Evolutionary conservation across 2,888 invertebrate species (phyloP).

Genomic region (Polia nebulosa): DNA sequence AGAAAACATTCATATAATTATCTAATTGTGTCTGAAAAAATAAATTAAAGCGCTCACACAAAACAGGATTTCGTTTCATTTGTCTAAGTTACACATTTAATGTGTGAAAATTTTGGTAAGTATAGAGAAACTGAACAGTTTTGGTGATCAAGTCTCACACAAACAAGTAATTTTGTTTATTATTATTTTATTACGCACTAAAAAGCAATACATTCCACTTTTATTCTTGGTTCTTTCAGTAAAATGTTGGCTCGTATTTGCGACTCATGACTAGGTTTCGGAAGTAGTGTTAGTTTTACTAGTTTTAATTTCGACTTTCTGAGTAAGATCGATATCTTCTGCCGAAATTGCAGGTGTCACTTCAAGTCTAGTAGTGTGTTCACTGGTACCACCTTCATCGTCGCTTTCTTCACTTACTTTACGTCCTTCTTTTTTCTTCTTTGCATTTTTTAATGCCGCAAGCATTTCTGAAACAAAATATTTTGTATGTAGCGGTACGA

Average conservation of each 20-base stretch:
- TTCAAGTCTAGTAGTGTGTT: neutral
- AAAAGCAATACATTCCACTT: neutral
- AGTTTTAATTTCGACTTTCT: neutral
- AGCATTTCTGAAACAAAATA: slow-evolving; percentile 80
- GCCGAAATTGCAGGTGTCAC: neutral
- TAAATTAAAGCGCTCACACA: neutral
- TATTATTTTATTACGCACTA: neutral
- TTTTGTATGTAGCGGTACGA: neutral
- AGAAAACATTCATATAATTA: neutral
- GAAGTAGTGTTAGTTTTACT: neutral
- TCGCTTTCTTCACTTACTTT: neutral
- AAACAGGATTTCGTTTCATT: slow-evolving; percentile 18
- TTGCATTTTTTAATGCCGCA: slow-evolving; percentile 80
- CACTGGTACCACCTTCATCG: slow-evolving; percentile 24
- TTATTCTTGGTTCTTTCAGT: neutral
- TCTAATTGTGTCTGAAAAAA: neutral
- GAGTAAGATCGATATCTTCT: neutral
- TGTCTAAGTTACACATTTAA: neutral
- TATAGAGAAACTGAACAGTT: neutral
- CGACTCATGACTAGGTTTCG: neutral
- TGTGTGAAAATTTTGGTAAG: neutral
- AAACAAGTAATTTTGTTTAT: neutral
- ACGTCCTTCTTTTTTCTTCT: slow-evolving; percentile 74
- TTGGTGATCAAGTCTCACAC: neutral
- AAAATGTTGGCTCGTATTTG: neutral